Evolutionary conservation across 1,140 invertebrate genomes (phyloP), one percentile per base, ranked within the genome.

Genomic region (Pectinophora gossypiella): DNA sequence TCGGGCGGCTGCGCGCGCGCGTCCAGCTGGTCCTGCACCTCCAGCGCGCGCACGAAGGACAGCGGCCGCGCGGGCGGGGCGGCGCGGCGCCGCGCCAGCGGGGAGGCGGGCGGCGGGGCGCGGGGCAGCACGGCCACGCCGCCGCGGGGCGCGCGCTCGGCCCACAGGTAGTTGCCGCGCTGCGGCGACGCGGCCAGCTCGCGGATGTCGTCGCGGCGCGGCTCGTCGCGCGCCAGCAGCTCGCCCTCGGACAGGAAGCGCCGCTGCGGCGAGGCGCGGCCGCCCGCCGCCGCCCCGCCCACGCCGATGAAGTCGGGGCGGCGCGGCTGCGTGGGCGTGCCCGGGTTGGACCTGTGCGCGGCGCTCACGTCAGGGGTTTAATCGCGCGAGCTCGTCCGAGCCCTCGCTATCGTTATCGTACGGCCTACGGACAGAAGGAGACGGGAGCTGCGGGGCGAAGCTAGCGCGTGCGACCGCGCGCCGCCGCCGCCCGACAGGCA

Each of bases 31-130:
- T 97, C 95, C 51, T 95, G 94, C 91, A 97, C 95, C 88, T 97
- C 96, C 16, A 97, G 89, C 5, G 96, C 96, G 57, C 95, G 92
- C 18, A 98, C 95, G 88, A 98, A 98, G 23, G 96, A 96, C 90
- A 98, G 95, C 0, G 97, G 97, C 42, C 96, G 89, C 36, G 89
- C 61, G 92, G 93, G 36, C 92, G 92, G 19, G 89, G 88, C 0
- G 93, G 92, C 10, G 92, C 93, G 42, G 92, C 92, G 19, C 90
- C 86, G 22, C 90, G 89, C 13, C 92, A 90, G 77, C 92, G 91
- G 77, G 23, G 68, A 49, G 72, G 65, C 3, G 61, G 64, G 71
- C 50, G 69, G 68, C 51, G 54, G 64, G 78, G 66, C 61, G 47
- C 60, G 71, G 27, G 67, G 62, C 56, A 60, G 54, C 36, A 68